Conservation (phyloP, 2,113 vertebrate species). For the Ia io region DNA sequence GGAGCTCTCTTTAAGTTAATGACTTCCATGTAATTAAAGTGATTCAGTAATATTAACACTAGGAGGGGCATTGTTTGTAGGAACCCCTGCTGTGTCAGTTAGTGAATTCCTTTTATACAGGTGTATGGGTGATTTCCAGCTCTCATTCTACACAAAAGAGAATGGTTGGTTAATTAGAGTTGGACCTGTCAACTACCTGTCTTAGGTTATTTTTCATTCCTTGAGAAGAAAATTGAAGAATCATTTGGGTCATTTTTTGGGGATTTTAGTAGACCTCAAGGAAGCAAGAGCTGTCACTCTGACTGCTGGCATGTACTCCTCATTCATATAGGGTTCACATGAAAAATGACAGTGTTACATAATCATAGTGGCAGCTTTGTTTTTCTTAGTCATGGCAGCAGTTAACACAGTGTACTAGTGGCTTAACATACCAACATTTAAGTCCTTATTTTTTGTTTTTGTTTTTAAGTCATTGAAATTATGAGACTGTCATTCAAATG, state of each 20-base stretch:
- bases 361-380: neutral
- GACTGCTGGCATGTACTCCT: neutral
- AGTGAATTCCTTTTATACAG: neutral
- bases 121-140: neutral
- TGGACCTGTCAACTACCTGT: neutral
- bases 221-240: conserved; percentile 23
- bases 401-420: conserved; percentile 54
- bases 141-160: neutral
- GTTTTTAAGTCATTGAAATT: conserved; percentile 79
- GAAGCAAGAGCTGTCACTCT: neutral
- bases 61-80: neutral
- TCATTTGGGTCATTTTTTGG: neutral
- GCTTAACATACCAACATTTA: conserved; percentile 64
- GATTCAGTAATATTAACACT: neutral
- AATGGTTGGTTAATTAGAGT: neutral
- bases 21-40: neutral
- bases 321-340: neutral
- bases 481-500: conserved; percentile 76
- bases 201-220: conserved; percentile 33
- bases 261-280: neutral
- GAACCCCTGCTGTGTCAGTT: neutral
- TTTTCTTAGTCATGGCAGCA: conserved; percentile 45
- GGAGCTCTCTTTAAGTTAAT: neutral
- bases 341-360: neutral
- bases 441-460: conserved; percentile 76